Conservation (phyloP, 1,140 invertebrate species). For the Papilio aristodemus region DNA sequence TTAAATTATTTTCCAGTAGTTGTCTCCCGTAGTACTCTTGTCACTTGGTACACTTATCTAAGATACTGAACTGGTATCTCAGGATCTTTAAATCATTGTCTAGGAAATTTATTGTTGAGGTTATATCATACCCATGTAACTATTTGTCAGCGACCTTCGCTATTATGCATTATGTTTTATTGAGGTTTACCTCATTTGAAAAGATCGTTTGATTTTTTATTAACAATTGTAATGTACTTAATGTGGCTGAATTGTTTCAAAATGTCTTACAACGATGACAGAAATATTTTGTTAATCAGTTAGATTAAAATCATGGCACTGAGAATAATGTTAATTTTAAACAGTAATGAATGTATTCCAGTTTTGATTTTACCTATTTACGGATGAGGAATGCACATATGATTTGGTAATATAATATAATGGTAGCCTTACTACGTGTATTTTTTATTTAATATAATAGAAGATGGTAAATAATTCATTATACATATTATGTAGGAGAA, state of each 20-base stretch:
- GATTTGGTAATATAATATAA: too few relatives aligned
- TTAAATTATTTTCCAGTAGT: slow-evolving; percentile 12
- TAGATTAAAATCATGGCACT: not conserved
- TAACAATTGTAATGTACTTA: slow-evolving; percentile 18
- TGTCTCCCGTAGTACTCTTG: slow-evolving; percentile 28
- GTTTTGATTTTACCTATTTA: too few relatives aligned
- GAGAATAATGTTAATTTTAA: not conserved
- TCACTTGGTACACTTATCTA: slow-evolving; percentile 41
- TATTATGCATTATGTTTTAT: slow-evolving; percentile 58
- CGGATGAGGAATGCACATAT: too few relatives aligned
- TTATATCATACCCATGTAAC: slow-evolving; percentile 61
- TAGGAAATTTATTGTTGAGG: slow-evolving; percentile 72
- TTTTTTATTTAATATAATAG: too few relatives aligned
- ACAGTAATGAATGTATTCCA: too few relatives aligned
- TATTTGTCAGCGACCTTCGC: slow-evolving; percentile 52
- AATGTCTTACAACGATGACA: slow-evolving; percentile 17
- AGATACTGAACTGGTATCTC: slow-evolving; percentile 68
- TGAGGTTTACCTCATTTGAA: slow-evolving; percentile 20
- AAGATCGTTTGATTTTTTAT: slow-evolving; percentile 24
- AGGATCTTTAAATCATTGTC: slow-evolving; percentile 68
- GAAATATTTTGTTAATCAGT: not conserved
- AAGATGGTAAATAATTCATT: too few relatives aligned
- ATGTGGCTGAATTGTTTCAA: slow-evolving; percentile 11
- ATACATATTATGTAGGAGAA: too few relatives aligned
- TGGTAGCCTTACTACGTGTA: too few relatives aligned